These are phyloP conservation scores for Aurelia aurita complex sp. Pacific DNA, from an alignment of 30 jellyfish, hydroid and myxozoan genomes.

Conservation along the genomic window DNA sequence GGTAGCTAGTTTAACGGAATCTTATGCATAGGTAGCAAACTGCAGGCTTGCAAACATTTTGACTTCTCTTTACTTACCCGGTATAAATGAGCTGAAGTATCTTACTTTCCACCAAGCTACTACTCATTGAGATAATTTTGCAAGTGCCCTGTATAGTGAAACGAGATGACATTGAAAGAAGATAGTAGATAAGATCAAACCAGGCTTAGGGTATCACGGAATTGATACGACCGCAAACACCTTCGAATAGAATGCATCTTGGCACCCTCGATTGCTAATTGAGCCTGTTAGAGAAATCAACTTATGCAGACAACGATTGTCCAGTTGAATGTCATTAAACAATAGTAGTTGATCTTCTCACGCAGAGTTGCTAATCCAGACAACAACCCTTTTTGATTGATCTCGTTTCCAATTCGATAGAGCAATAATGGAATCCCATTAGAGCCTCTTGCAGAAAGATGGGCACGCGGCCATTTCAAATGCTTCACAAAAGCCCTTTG, in stretches of 20 bases:
- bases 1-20: no score
- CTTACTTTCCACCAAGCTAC: not conserved
- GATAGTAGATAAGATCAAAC: slow-evolving; percentile 48
- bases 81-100: no score
- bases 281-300: slow-evolving; percentile 6
- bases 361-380: slow-evolving; percentile 38
- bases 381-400: slow-evolving; percentile 32
- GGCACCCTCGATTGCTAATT: no score
- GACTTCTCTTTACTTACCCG: no score
- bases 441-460: slow-evolving; percentile 45
- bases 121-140: not conserved
- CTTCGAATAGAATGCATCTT: no score
- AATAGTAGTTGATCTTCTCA: slow-evolving; percentile 33
- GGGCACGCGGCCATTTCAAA: slow-evolving; percentile 57
- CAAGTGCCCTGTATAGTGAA: slow-evolving; percentile 70
- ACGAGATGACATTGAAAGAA: slow-evolving; percentile 24
- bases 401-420: slow-evolving; percentile 33
- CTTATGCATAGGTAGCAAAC: no score
- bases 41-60: no score
- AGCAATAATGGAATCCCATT: slow-evolving; percentile 50
- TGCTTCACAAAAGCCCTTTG: not conserved
- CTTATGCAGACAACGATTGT: not conserved
- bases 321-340: not conserved
- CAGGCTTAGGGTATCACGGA: slow-evolving; percentile 26
- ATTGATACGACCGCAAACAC: not conserved